A percentile compares a stretch with the other conserved stretches of the same genome.
phyloP scores from a whole-genome alignment of 2,797 vertebrate genomes.

The Sebastiscus albofasciatus region DNA sequence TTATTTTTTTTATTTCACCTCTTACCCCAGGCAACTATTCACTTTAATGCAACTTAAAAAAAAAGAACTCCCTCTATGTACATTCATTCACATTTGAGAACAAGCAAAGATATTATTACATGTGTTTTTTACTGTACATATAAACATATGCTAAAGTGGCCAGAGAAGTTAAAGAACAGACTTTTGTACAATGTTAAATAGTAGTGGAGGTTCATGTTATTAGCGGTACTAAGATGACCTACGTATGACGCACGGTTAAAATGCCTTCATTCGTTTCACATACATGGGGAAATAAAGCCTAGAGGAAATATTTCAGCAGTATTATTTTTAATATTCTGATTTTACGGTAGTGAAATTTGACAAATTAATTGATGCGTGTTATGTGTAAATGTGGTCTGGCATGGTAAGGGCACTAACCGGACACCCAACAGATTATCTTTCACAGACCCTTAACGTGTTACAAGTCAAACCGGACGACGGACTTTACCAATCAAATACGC shows the following conservation, averaged over 20 bases:
- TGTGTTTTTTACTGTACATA: slow-evolving; percentile 76
- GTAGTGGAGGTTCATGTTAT: slow-evolving; percentile 7
- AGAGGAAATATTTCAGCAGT: not conserved
- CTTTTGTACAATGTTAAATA: slow-evolving; percentile 76
- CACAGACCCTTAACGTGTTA: not conserved
- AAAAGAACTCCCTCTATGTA: slow-evolving; percentile 74
- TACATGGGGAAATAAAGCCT: not conserved
- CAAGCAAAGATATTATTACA: slow-evolving; percentile 70
- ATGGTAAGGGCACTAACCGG: not conserved
- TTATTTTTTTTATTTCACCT: slow-evolving; percentile 41
- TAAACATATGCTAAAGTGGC: slow-evolving; percentile 77
- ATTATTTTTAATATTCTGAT: not conserved
- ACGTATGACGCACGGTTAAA: slow-evolving; percentile 2
- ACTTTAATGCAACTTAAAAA: slow-evolving; percentile 72
- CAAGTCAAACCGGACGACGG: not conserved
- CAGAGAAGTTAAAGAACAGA: slow-evolving; percentile 55
- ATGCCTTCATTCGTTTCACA: slow-evolving; percentile 16
- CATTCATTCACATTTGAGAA: slow-evolving; percentile 75
- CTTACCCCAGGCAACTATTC: slow-evolving; percentile 59
- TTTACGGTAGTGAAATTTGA: not conserved
- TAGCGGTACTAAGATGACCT: slow-evolving; percentile 6
- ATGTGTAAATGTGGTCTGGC: slow-evolving; percentile 32
- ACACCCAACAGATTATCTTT: not conserved
- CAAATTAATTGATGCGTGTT: not conserved
- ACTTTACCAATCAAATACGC: not conserved